Percentiles rank a stretch among this genome's conserved stretches.
Conservation (phyloP, 1,140 invertebrate genomes). For the Campoletis sonorensis region DNA sequence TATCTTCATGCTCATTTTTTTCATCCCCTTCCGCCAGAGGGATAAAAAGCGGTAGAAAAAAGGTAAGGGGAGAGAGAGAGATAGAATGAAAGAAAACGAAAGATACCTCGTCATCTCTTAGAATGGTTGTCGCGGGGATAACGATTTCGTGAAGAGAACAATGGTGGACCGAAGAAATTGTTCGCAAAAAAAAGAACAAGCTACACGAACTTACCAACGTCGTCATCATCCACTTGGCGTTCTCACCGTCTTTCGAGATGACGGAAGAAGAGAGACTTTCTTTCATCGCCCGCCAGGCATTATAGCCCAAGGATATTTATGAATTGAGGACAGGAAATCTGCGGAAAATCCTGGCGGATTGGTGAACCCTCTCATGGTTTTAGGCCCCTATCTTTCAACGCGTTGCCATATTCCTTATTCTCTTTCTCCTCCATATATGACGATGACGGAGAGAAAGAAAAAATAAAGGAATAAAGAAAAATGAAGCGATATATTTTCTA, state of each 20-base stretch:
- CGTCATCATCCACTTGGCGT: constrained; percentile 13
- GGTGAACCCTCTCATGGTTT: background rate
- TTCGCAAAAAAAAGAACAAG: constrained; percentile 9
- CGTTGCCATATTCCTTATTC: constrained; percentile 32
- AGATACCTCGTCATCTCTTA: background rate
- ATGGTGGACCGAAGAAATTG: constrained; percentile 30
- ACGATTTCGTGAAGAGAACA: constrained; percentile 41
- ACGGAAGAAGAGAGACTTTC: constrained; percentile 47
- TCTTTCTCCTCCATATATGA: constrained; percentile 8
- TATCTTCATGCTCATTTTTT: background rate
- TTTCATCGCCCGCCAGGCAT: constrained; percentile 57
- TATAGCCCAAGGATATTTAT: constrained; percentile 64
- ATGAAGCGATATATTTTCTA: background rate
- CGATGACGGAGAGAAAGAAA: background rate
- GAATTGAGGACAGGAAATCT: constrained; percentile 60
- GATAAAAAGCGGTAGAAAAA: background rate
- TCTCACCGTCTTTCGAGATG: constrained; percentile 43
- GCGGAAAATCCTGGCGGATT: constrained; percentile 58
- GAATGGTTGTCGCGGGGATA: constrained; percentile 29
- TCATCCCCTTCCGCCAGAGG: background rate
- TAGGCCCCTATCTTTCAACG: constrained; percentile 53
- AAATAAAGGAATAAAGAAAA: background rate
- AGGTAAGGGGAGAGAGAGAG: background rate
- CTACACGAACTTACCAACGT: constrained; percentile 4
- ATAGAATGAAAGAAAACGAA: background rate